Evolutionary conservation across 2,797 vertebrate genomes (phyloP).

Genomic region (Graptemys geographica): DNA sequence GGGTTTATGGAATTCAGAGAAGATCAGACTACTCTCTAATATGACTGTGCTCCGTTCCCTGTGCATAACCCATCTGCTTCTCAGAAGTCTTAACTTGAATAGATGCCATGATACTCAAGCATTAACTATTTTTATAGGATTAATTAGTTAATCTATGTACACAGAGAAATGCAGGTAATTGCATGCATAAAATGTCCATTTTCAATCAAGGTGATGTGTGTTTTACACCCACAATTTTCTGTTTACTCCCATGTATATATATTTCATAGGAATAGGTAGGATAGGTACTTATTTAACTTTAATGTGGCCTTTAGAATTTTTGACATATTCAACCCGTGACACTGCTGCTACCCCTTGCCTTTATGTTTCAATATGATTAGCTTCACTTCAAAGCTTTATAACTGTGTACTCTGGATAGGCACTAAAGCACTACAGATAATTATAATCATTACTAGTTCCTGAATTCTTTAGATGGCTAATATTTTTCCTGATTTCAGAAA

Average conservation of each 20-base stretch:
- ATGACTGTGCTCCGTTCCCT: background rate
- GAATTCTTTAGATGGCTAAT: constrained; percentile 4
- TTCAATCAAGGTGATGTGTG: background rate
- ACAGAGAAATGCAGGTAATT: background rate
- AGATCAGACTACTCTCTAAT: background rate
- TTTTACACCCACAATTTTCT: background rate
- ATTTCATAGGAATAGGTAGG: background rate
- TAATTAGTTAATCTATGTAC: background rate
- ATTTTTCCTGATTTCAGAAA: constrained; percentile 43
- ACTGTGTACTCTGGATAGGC: background rate
- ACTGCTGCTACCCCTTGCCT: background rate
- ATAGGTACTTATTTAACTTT: background rate
- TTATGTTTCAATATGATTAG: background rate
- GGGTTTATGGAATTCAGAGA: background rate
- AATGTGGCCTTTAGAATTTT: background rate
- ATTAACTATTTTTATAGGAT: background rate
- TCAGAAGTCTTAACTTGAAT: background rate
- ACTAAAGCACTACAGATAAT: constrained; percentile 29
- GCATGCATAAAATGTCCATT: background rate
- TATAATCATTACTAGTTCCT: constrained; percentile 21
- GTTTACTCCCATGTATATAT: background rate
- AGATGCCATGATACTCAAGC: background rate
- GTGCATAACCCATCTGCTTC: too few relatives aligned
- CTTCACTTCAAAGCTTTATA: background rate
- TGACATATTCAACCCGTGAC: background rate